Base-by-base conservation (phyloP, 2,888 invertebrate genomes). In the Parelbella ahira region DNA sequence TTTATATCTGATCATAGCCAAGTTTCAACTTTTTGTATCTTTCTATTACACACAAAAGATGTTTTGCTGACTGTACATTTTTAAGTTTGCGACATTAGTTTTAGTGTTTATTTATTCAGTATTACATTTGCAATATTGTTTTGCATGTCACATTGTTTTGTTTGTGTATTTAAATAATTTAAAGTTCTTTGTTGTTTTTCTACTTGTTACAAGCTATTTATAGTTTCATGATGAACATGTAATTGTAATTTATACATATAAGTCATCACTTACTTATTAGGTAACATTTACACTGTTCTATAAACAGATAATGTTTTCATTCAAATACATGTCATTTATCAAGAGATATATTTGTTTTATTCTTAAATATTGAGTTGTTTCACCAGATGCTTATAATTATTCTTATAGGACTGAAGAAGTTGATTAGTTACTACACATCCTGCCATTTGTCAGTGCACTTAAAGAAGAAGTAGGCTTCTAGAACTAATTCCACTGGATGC, bases 111-210 rank as follows among this genome's bases (percentile, higher is more conserved):
- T 30, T 18, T 24, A 29, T 30, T 30, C 38, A 38, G 38, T 38
- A 38, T 38, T 38, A 38, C 11, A 30, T 30, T 29, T 38, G 30
- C 30, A 30, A 38, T 38, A 5, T 30, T 30, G 7, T 15, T 23
- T 3, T 37, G 29, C 21, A 29, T 29, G 21, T 11, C 13, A 25
- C 11, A 9, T 29, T 38, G 37, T 38, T 38, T 38, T 38, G 38
- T 38, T 38, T 15, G 6, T 38, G 29, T 29, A 12, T 30, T 38
- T 18, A 24, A 30, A 30, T 28, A 23, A 23, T 29, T 10, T 29
- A 38, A 29, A 15, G n/a, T 13, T 36, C 8, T 30, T 30, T 38
- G 30, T 38, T 38, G 30, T 30, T 38, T 38, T 24, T n/a, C n/a
- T n/a, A n/a, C n/a, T n/a, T n/a, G n/a, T n/a, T n/a, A n/a, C n/a